Evolutionary conservation across 2,888 invertebrate species (phyloP).

Genomic region (Beris chalybata): DNA sequence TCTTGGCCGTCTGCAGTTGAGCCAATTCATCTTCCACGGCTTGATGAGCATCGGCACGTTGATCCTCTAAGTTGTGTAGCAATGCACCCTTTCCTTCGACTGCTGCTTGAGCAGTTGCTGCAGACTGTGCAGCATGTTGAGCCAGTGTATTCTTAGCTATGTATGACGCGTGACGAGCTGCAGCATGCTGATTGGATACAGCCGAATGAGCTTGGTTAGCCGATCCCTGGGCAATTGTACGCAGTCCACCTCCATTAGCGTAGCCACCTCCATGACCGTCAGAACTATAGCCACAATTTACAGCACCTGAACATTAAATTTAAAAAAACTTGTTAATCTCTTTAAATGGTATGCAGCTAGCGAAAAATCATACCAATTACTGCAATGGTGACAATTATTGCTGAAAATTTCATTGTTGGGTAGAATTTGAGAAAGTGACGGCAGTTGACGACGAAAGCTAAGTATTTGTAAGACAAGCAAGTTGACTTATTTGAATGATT

Average conservation of each 20-base stretch:
- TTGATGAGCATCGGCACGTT: slow-evolving; percentile 68
- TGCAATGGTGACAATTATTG: no score
- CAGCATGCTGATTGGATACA: slow-evolving; percentile 72
- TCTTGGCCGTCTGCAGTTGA: slow-evolving; percentile 71
- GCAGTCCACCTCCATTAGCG: slow-evolving; percentile 65
- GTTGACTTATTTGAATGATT: no score
- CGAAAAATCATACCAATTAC: no score
- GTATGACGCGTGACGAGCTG: slow-evolving; percentile 66
- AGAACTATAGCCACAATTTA: slow-evolving; percentile 17
- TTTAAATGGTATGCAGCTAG: no score
- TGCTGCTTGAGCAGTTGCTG: slow-evolving; percentile 64
- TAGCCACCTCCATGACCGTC: slow-evolving; percentile 1
- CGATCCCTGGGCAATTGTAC: slow-evolving; percentile 73
- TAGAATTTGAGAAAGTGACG: no score
- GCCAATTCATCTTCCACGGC: slow-evolving; percentile 70
- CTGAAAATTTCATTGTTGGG: no score
- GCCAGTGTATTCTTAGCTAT: slow-evolving; percentile 74
- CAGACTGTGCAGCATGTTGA: slow-evolving; percentile 69
- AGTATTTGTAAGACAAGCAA: no score
- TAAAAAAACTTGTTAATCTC: no score
- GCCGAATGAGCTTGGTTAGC: slow-evolving; percentile 77
- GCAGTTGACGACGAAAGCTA: no score
- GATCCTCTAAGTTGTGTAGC: slow-evolving; percentile 67
- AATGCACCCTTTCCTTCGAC: slow-evolving; percentile 65
- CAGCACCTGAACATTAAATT: neutral